Base-by-base conservation (phyloP, 1,140 invertebrate species). In the Augochlora pura region DNA sequence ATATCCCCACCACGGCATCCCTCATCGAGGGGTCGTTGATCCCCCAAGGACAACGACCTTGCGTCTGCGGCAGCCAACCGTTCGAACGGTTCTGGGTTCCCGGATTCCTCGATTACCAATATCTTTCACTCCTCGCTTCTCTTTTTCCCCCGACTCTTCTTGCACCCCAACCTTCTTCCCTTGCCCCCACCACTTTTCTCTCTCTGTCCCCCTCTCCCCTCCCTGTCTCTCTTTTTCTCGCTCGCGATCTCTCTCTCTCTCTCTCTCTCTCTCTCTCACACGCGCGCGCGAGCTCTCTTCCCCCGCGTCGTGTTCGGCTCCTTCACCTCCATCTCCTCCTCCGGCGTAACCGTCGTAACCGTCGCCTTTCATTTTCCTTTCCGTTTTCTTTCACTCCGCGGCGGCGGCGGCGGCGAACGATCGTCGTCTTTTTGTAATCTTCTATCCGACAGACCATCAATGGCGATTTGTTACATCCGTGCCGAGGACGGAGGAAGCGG, bases 11-110 rank as follows among this genome's bases (percentile, higher is more conserved):
- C 85, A 88, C 82, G 89, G 80, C 92, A 93, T 92, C 92, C 91
- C 91, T 93, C 90, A 88, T 91, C 91, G 89, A 91, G 88, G 91
- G 92, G 90, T 93, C 92, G 92, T 93, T 93, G 92, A 93, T 92
- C 92, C 91, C 92, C 92, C 91, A 93, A 93, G 91, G 92, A 93
- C 92, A 93, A 92, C 91, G 92, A 93, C 92, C 92, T 93, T 93
- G 92, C 89, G 89, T 91, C 89, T 90, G 87, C 84, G 86, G 86
- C 88, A 88, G 88, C 86, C 89, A 90, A 90, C 88, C 88, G 90
- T 90, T 91, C 89, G 87, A 91, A 92, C 90, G 89, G 91, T 91
- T 92, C 89, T 91, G 88, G 86, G 88, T 92, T 91, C 90, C 90
- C 87, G 90, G 90, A 91, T 91, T 91, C 90, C 87, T 89, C 90